Percentiles rank a stretch among this genome's conserved stretches.
Evolutionary conservation across 2,113 vertebrate genomes (phyloP).

Genomic region (Platysternon megacephalum): DNA sequence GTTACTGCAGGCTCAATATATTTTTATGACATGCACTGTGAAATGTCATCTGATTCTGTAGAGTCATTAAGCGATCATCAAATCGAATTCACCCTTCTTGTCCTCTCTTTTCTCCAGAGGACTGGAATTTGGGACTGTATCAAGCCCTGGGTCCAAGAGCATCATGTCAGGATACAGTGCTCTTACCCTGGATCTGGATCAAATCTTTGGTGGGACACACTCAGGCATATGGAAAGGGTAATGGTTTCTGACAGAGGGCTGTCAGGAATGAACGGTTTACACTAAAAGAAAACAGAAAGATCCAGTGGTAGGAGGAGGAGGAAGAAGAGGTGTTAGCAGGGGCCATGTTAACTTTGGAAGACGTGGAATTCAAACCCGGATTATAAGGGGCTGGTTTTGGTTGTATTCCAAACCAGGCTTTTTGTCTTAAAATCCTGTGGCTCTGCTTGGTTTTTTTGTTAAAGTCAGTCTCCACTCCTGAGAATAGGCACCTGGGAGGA

Average conservation of each 20-base stretch:
- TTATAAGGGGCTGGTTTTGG: neutral
- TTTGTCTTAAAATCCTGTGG: neutral
- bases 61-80: neutral
- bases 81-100: rapidly evolving
- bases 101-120: neutral
- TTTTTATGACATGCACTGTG: conserved; percentile 19
- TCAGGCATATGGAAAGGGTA: neutral
- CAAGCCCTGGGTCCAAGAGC: neutral
- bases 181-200: neutral
- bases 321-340: neutral
- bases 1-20: neutral
- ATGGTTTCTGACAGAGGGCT: neutral
- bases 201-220: neutral
- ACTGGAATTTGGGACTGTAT: rapidly evolving
- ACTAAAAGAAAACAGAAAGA: rapidly evolving
- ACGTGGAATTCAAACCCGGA: neutral
- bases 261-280: neutral
- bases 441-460: neutral
- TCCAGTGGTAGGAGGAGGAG: rapidly evolving
- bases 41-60: conserved; percentile 4
- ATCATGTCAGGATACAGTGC: rapidly evolving
- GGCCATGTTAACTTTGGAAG: neutral
- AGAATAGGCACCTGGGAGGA: neutral
- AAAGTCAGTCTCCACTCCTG: neutral
- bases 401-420: neutral